Evolutionary conservation across 2,113 vertebrate genomes (phyloP), one percentile per base, ranked within the genome.

Genomic region (Zosterops lateralis): DNA sequence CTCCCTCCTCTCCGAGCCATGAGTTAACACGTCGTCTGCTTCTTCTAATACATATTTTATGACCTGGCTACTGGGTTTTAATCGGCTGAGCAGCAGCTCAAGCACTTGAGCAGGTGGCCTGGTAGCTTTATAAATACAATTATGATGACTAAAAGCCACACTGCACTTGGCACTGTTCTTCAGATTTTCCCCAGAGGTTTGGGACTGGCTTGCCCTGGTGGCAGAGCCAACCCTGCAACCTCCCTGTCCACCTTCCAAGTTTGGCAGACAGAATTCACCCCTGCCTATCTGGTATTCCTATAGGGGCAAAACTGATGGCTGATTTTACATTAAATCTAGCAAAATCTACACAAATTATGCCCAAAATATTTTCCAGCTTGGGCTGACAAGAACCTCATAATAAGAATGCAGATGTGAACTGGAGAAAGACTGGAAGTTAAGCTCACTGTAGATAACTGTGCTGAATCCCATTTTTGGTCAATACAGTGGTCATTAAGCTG

Each of bases 21-120:
- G 1, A 61, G 70, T 89, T 95, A 91, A 91, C 81, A n/a, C 56
- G n/a, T 72, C 20, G 65, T 81, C 90, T 95, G 42, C 3, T 89
- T 87, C 92, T 78, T 48, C 72, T 88, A 87, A 97, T 95, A 64
- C 81, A 95, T 95, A 95, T 97, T 96, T 97, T 83, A 96, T 95
- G 89, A 85, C 40, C 51, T 84, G 76, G 68, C 79, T 90, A 60
- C 87, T 74, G 57, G 57, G 53, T 75, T 90, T 70, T 91, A 90
- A 56, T 91, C 26, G 6, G 60, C 78, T 92, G 64, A 90, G 84
- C 66, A 83, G 85, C 75, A 91, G 47, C 71, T 90, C 84, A 38
- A 83, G 62, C 83, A 81, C 83, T 92, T 34, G 65, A 91, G 87
- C 96, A 96, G 96, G 96, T 96, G 94, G 93, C 9, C 66, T 87